Evolutionary conservation across 2,113 vertebrate species (phyloP), one percentile per base, ranked within the genome.

Genomic region (Oceanodroma tethys): DNA sequence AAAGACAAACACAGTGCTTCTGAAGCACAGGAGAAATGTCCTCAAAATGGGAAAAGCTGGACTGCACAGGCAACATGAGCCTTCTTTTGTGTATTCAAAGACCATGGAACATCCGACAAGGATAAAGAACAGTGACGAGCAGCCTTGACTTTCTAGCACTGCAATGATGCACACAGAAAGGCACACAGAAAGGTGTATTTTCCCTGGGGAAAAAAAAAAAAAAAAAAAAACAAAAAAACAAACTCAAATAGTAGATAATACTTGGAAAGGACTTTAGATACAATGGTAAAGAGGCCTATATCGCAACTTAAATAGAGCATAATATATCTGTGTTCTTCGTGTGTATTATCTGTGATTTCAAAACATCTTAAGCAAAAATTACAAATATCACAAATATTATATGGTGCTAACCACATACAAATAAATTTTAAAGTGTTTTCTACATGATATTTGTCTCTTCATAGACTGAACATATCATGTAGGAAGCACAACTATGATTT

Each of bases 311-410:
- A 72, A 40, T 5, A 60, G 11, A 56, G 23, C 20, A 42, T 26
- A 79, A 71, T 17, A 16, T 10, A 56, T 22, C n/a, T 38, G 26
- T 55, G 19, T 15, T 72, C 21, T 68, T 90, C 0, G 0, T n/a
- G 11, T 36, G 48, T 60, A 80, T 26, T 87, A 20, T 17, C 23
- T 45, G 22, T 36, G 29, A 85, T 76, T 89, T 75, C 26, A 71
- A 79, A 43, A 32, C 2, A 60, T 26, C 34, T 75, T 66, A 82
- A 67, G n/a, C 22, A 75, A 95, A 34, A 90, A 87, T 56, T 87
- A 48, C 0, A 74, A 42, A 38, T 20, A 40, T 81, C 48, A 82
- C 19, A 81, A 74, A 47, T 78, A 73, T 3, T 78, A 13, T 18
- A 43, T 43, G 45, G 18, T 67, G 34, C 14, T 59, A 76, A 42